Base-by-base conservation (phyloP, 1,140 invertebrate genomes). In the Drosophila kikkawai region DNA sequence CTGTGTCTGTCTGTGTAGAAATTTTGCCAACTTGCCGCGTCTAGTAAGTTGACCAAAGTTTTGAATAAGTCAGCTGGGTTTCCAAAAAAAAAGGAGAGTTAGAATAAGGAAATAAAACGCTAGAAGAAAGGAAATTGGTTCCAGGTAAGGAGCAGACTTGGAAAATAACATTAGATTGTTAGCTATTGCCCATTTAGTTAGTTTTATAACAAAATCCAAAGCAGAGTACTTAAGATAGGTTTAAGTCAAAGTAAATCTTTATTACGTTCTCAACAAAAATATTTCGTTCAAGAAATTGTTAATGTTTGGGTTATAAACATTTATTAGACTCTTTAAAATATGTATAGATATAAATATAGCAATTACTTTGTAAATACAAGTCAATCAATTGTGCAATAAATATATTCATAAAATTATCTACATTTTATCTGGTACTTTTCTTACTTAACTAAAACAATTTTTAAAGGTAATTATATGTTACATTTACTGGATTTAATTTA, bases 21-120 rank as follows among this genome's bases (percentile, higher is more conserved):
- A 85, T 70, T 90, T 90, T 79, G 75, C 65, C 85, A 79, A 85
- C 85, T 90, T 90, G 82, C 85, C 47, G 36, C 39, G 55, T 45
- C 42, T 85, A 34, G 85, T 74, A 90, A 90, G 85, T 79, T 85
- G 85, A 48, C 60, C 79, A 81, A 90, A 90, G 85, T 82, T 70
- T 80, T 26, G 19, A 59, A 47, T 32, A 53, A 53, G 57, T 71
- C 66, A 74, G 61, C 12, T 55, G 17, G 47, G 51, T 47, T 41
- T 44, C 32, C 50, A 51, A 29, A 6, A 29, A 29, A 51, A 51
- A 34, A 51, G n/a, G 2, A 44, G 42, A 19, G 39, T 8, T 51
- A 51, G 36, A 55, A 17, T 56, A 7, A 39, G 39, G 29, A 57
- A 55, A 15, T 36, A 37, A 51, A 69, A 12, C 29, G 44, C 41